These are phyloP conservation scores for Trichomalopsis sarcophagae DNA, from an alignment of 1,140 invertebrate species.

Conservation along the genomic window DNA sequence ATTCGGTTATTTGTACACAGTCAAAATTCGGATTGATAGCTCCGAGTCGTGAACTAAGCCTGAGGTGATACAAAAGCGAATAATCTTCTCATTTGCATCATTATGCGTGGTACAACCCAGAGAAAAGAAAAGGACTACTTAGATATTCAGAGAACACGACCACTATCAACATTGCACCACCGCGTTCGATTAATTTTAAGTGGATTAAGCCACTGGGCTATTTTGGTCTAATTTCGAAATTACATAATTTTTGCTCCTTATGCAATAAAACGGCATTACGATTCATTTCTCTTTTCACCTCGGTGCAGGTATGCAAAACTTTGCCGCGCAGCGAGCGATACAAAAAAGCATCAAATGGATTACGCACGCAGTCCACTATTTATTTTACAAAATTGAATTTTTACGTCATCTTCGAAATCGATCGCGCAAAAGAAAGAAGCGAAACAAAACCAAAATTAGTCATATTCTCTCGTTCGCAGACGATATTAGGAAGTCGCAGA, in stretches of 20 bases:
- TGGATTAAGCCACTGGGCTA: neutral
- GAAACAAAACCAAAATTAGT: neutral
- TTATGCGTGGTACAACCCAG: too few relatives aligned
- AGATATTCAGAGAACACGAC: too few relatives aligned
- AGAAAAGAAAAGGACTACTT: neutral
- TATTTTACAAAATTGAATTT: too few relatives aligned
- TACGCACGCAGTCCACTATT: too few relatives aligned
- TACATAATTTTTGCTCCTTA: neutral
- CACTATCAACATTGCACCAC: neutral
- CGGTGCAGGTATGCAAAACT: too few relatives aligned
- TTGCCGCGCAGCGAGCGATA: too few relatives aligned
- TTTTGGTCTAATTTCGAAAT: neutral
- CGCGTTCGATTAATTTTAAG: neutral
- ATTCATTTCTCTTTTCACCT: too few relatives aligned
- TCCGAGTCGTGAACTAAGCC: too few relatives aligned
- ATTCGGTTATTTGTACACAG: neutral
- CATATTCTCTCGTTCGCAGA: neutral
- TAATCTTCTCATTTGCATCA: too few relatives aligned
- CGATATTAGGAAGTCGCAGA: slow-evolving; percentile 3
- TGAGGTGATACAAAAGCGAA: too few relatives aligned
- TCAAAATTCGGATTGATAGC: neutral
- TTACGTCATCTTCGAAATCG: too few relatives aligned
- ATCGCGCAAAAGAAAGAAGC: neutral
- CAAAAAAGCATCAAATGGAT: too few relatives aligned
- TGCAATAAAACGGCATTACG: neutral